Evolutionary conservation across 1,140 invertebrate species (phyloP).

Genomic region (Drosophila grimshawi): DNA sequence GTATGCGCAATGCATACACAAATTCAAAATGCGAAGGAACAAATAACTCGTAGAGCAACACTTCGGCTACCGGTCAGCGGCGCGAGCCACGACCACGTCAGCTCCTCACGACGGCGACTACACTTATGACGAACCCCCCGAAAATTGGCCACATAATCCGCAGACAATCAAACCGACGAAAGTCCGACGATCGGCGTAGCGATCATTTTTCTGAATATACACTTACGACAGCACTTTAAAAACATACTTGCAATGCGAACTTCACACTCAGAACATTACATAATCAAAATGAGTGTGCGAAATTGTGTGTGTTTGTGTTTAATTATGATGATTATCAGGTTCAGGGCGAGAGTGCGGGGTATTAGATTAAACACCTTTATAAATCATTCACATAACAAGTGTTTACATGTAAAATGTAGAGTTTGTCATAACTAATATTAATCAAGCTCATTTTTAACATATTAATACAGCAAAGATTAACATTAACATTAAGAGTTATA

Average conservation of each 20-base stretch:
- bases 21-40: background rate
- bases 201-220: constrained; percentile 1
- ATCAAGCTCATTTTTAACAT: too few relatives aligned
- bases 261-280: constrained; percentile 3
- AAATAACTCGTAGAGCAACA: background rate
- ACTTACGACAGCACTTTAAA: background rate
- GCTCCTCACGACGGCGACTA: constrained; percentile 44
- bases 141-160: constrained; percentile 9
- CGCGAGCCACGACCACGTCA: constrained; percentile 49
- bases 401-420: too few relatives aligned
- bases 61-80: background rate
- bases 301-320: background rate
- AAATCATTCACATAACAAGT: constrained; percentile 15
- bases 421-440: too few relatives aligned
- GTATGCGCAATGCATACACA: constrained; percentile 63
- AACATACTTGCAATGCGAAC: constrained; percentile 12
- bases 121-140: background rate
- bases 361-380: background rate
- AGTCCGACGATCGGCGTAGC: background rate
- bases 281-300: constrained; percentile 5
- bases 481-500: too few relatives aligned
- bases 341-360: constrained; percentile 6
- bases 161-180: background rate
- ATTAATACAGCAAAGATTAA: background rate
- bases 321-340: constrained; percentile 27